Conservation (phyloP, 2,797 vertebrate species). For the Trachurus trachurus region DNA sequence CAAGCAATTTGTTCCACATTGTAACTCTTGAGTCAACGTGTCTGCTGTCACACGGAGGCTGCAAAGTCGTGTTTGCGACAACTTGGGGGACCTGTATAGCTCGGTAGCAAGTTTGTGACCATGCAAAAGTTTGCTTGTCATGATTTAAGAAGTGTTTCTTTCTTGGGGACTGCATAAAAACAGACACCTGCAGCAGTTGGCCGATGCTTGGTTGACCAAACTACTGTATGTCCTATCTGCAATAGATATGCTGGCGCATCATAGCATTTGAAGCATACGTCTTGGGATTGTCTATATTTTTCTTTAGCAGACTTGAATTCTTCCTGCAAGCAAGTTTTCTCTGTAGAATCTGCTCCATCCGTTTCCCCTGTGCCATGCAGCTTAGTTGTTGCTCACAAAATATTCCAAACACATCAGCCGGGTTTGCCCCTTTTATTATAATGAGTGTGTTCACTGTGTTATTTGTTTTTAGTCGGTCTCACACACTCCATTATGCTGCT, state of each 20-base stretch:
- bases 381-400: neutral
- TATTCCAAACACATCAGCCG: neutral
- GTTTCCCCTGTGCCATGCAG: neutral
- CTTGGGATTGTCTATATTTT: neutral
- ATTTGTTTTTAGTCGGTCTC: neutral
- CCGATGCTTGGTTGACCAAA: neutral
- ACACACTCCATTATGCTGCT: neutral
- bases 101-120: neutral
- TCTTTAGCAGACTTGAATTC: neutral
- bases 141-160: slow-evolving; percentile 3
- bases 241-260: neutral
- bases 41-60: neutral
- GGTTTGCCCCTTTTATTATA: neutral
- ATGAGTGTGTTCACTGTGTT: neutral
- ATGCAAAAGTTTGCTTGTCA: neutral
- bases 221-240: neutral
- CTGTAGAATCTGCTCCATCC: neutral
- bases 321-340: too few relatives aligned
- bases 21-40: slow-evolving; percentile 33
- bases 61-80: neutral
- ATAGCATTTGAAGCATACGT: neutral
- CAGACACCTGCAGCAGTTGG: slow-evolving; percentile 48
- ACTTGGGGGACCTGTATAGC: neutral
- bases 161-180: neutral
- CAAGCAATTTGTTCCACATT: slow-evolving; percentile 38